Evolutionary conservation across 1,140 invertebrate genomes (phyloP), one percentile per base, ranked within the genome.

Genomic region (Papilio machaon): DNA sequence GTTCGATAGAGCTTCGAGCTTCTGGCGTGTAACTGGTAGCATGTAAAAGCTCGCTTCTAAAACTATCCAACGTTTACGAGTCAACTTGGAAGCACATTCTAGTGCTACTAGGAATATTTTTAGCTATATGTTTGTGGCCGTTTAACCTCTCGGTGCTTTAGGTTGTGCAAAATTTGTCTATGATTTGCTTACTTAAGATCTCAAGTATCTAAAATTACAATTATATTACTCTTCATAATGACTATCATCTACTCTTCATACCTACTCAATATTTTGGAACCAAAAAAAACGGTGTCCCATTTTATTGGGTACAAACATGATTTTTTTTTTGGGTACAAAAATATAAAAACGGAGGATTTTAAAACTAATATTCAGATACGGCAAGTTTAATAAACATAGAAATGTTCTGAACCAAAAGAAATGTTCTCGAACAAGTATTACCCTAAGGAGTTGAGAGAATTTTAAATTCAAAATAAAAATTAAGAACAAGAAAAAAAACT

Each of bases 1-100:
- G 82, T 38, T 82, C 74, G 73, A 80, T 80, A 74, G 52, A 73
- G 79, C 60, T 64, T 64, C 23, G 60, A 64, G 60, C 60, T 67
- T 67, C 64, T 35, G 13, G 10, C 23, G 64, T 11, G 58, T 67
- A 67, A 35, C 60, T 64, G 10, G 64, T 15, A 67, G 60, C 60
- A 35, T 67, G 64, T 67, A 35, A 67, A 67, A 67, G 64, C 64
- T 64, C 23, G 60, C 60, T 67, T 35, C 23, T 67, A 67, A 30
- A 67, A 67, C 30, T 67, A 67, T 35, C 4, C 30, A 35, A 70
- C 23, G 64, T 70, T 70, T 70, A 64, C 60, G 60, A 64, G 60
- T 30, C 60, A 64, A 64, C 60, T 64, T 64, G 19, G 23, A 64
- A 30, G 60, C 60, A 64, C 13, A 15, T 64, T 30, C 30, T 64